A percentile compares a stretch with the other conserved stretches of the same genome.
These are phyloP conservation scores for Protaetia brevitarsis DNA, from an alignment of 1,140 invertebrate genomes.

Conservation along the genomic window DNA sequence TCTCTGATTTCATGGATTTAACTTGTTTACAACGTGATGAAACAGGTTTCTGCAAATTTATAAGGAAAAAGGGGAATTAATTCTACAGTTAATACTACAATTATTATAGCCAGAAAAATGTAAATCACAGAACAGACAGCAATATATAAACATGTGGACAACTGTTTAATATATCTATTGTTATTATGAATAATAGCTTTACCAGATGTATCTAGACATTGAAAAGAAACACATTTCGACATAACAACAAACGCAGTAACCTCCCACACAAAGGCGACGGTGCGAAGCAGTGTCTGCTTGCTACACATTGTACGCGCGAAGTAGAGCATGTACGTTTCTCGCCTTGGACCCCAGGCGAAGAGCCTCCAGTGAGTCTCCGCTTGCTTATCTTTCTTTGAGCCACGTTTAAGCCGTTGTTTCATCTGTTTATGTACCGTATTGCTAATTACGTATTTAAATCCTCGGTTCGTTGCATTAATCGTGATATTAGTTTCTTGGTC, in stretches of 20 bases:
- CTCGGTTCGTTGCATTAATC: neutral
- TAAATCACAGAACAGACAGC: no score
- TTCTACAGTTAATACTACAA: no score
- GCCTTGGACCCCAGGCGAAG: neutral
- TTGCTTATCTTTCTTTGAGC: neutral
- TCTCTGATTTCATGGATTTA: no score
- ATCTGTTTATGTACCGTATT: constrained; percentile 12
- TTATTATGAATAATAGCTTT: no score
- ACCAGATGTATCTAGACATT: no score
- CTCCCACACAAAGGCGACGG: constrained; percentile 10
- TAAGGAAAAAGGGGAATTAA: no score
- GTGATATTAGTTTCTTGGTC: constrained; percentile 4
- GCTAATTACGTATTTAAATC: constrained; percentile 16
- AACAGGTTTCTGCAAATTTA: no score
- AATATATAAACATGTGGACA: no score
- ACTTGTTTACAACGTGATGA: no score
- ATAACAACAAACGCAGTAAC: neutral
- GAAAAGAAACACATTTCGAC: constrained; percentile 7
- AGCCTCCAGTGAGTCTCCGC: neutral
- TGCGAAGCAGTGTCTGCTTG: neutral
- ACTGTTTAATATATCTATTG: no score
- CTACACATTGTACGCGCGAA: constrained; percentile 15
- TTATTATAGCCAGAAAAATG: no score
- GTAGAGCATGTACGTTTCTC: constrained; percentile 9
- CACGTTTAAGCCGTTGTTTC: neutral